Percentiles rank a stretch among this genome's conserved stretches.
phyloP scores from a whole-genome alignment of 2,113 vertebrate genomes.

The Isurus oxyrinchus region DNA sequence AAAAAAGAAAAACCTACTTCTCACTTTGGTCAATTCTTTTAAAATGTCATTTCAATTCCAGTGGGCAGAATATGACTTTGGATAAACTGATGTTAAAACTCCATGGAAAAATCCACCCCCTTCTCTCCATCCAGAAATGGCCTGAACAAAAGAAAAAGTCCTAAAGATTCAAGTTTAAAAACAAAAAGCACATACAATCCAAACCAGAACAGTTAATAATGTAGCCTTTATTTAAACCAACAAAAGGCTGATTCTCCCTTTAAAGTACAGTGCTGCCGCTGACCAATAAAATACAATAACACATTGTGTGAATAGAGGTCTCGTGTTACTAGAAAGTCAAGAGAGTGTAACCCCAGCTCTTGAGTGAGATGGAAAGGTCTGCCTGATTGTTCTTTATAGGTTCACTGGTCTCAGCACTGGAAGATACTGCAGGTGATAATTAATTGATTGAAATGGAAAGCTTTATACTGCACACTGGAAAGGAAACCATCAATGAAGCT shows the following conservation, averaged over 20 bases:
- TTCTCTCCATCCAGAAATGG: neutral
- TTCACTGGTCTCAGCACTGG: neutral
- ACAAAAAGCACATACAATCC: neutral
- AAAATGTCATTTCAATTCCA: neutral
- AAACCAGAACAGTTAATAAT: conserved; percentile 12
- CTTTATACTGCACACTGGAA: neutral
- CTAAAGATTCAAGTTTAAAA: conserved; percentile 6
- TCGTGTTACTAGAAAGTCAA: conserved; percentile 26
- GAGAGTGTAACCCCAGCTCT: conserved; percentile 3
- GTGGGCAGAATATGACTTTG: neutral
- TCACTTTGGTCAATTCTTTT: neutral
- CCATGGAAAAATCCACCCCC: neutral
- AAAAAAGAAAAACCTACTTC: neutral
- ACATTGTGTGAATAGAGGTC: conserved; percentile 17
- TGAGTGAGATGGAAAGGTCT: conserved; percentile 4
- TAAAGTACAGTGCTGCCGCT: neutral
- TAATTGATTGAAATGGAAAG: conserved; percentile 23
- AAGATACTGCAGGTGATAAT: neutral
- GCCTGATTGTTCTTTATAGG: neutral
- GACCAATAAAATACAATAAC: neutral
- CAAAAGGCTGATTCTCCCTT: conserved; percentile 21
- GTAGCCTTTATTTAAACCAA: conserved; percentile 23
- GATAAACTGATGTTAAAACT: neutral
- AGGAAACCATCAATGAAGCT: neutral
- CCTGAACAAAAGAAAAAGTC: neutral